Conservation (phyloP, 2,113 vertebrate species). For the Pogona vitticeps region DNA sequence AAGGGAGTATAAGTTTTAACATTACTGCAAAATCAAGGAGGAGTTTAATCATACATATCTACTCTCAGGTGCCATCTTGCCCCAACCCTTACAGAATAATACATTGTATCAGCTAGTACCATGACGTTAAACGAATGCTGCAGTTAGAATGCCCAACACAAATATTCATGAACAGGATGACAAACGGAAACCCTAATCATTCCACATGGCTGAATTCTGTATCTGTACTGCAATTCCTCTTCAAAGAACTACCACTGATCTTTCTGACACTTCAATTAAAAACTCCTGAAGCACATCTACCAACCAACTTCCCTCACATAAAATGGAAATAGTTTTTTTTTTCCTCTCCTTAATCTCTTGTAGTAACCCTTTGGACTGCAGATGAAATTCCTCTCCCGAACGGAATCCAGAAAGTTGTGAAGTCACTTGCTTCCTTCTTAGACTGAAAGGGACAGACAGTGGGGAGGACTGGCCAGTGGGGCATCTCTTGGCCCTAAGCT, state of each 20-base stretch:
- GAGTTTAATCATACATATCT: no score
- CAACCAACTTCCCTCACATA: neutral
- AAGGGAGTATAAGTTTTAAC: no score
- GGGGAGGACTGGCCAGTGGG: neutral
- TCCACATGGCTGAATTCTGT: neutral
- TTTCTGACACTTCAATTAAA: neutral
- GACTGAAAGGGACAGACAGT: neutral
- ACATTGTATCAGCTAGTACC: neutral
- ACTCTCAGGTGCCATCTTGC: no score
- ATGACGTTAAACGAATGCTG: neutral
- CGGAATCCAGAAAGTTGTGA: neutral
- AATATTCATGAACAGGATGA: neutral
- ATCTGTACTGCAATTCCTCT: neutral
- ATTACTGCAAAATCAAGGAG: no score
- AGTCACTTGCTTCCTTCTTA: neutral
- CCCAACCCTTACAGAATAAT: neutral
- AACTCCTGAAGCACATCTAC: conserved; percentile 5
- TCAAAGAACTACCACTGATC: neutral
- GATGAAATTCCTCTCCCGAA: neutral
- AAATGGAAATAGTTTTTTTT: neutral
- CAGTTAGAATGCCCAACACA: neutral
- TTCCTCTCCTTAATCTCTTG: neutral
- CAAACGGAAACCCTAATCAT: neutral
- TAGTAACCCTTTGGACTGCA: neutral
- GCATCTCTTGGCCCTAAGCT: neutral